A percentile compares a stretch with the other conserved stretches of the same genome.
phyloP scores from a whole-genome alignment of 1,140 invertebrate genomes.

The Psilanteris sp. region DNA sequence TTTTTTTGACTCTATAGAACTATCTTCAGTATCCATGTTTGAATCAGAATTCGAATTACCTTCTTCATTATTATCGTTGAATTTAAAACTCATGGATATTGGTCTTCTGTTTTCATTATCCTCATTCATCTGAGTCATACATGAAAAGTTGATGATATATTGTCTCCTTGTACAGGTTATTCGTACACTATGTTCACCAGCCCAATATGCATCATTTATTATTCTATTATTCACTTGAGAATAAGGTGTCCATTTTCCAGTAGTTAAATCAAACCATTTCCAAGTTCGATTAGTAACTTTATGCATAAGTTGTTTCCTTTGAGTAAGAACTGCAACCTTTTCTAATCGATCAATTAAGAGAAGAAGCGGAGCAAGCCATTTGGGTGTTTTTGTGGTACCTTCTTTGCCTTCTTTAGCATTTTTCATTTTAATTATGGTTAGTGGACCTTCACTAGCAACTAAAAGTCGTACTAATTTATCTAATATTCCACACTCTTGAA shows the following conservation, averaged over 20 bases:
- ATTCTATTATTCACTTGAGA: constrained; percentile 87
- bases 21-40: constrained; percentile 77
- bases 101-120: constrained; percentile 91
- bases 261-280: constrained; percentile 93
- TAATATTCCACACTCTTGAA: constrained; percentile 80
- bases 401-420: constrained; percentile 70
- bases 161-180: constrained; percentile 87
- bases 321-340: constrained; percentile 87
- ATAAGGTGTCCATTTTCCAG: constrained; percentile 90
- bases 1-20: constrained; percentile 51
- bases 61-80: constrained; percentile 68
- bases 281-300: constrained; percentile 83
- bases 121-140: constrained; percentile 91
- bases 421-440: constrained; percentile 73
- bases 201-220: constrained; percentile 91
- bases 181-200: constrained; percentile 86
- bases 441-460: constrained; percentile 74
- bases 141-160: constrained; percentile 90
- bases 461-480: constrained; percentile 82
- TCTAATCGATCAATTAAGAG: constrained; percentile 90
- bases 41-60: constrained; percentile 71
- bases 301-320: constrained; percentile 86
- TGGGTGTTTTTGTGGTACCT: constrained; percentile 81
- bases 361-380: constrained; percentile 90
- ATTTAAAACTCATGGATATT: constrained; percentile 86